A percentile compares a stretch with the other conserved stretches of the same genome.
Evolutionary conservation across 2,888 invertebrate genomes (phyloP).

Genomic region (Seira sanloemensis): DNA sequence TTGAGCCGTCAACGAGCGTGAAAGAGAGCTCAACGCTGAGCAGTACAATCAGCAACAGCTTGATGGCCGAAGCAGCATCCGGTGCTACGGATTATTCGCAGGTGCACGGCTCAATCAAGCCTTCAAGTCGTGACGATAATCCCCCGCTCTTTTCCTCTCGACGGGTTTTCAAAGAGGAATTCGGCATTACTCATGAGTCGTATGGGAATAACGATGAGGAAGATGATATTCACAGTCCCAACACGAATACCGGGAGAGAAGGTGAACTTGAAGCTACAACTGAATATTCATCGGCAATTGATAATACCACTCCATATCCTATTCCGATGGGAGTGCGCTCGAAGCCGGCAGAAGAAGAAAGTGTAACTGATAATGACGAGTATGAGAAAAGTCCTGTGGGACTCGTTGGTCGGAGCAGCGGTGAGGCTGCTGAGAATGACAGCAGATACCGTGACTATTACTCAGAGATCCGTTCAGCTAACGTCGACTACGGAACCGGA

Average conservation of each 20-base stretch:
- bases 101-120: constrained; percentile 29
- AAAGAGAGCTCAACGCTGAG: background rate
- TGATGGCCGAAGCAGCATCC: constrained; percentile 38
- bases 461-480: constrained; percentile 33
- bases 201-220: constrained; percentile 37
- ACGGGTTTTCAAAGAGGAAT: constrained; percentile 63
- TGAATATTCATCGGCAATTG: constrained; percentile 43
- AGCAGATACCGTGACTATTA: constrained; percentile 61
- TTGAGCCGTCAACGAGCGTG: background rate
- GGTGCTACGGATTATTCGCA: constrained; percentile 32
- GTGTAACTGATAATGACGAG: constrained; percentile 30
- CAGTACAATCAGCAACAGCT: background rate
- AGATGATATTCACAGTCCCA: constrained; percentile 22
- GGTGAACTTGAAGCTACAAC: constrained; percentile 54
- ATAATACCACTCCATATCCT: constrained; percentile 38
- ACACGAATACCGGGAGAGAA: constrained; percentile 15
- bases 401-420: background rate
- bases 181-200: constrained; percentile 54
- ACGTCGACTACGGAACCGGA: constrained; percentile 24
- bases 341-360: constrained; percentile 12
- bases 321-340: constrained; percentile 30
- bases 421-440: background rate
- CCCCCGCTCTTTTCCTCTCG: constrained; percentile 56
- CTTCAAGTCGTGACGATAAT: constrained; percentile 46
- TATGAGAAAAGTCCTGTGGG: constrained; percentile 23